Evolutionary conservation across 2,888 invertebrate species (phyloP), one percentile per base, ranked within the genome.

Genomic region (Eupithecia insigniata): DNA sequence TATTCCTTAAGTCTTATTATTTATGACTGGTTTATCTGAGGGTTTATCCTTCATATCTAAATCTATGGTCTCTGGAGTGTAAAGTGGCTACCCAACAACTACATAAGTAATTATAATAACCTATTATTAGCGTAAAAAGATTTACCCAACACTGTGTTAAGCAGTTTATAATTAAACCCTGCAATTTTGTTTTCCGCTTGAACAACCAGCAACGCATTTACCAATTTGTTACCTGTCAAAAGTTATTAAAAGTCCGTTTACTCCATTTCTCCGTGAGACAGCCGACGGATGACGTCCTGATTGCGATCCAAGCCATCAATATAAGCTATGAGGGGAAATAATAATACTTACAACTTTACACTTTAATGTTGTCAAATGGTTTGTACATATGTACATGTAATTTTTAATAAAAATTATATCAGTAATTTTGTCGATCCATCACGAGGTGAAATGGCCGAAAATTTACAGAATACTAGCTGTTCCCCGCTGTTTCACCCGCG

Each of bases 291-390:
- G 64, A 22, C 34, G 70, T 76, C 66, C 78, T 66, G 79, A 80
- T 81, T 72, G 67, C 81, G 79, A 83, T 79, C 80, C 69, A 80
- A 81, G 80, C 79, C 80, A 82, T 83, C 81, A 81, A 84, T 85
- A 84, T 81, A 78, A 62, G 55, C 78, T 80, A 39, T 18, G 10
- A 39, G 64, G 71, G 65, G 62, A 66, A 60, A 69, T 66, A 71
- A 62, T 66, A 39, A 39, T 5, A 16, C 5, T 3, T 6, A 32
- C 30, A 69, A 46, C 55, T 60, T 61, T 62, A 55, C 30, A 51
- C 46, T 51, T 51, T 10, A 18, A 36, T 43, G 22, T 22, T 32
- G 22, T 10, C n/a, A n/a, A n/a, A 55, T 28, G 3, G 3, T 30
- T 12, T 30, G 30, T 30, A 18, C 2, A 16, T 28, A 58, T 16